Percentiles rank a stretch among this genome's conserved stretches.
These are phyloP conservation scores for Stichopus chloronotus DNA, from an alignment of 35 echinoderm and acorn worm genomes.

Conservation along the genomic window DNA sequence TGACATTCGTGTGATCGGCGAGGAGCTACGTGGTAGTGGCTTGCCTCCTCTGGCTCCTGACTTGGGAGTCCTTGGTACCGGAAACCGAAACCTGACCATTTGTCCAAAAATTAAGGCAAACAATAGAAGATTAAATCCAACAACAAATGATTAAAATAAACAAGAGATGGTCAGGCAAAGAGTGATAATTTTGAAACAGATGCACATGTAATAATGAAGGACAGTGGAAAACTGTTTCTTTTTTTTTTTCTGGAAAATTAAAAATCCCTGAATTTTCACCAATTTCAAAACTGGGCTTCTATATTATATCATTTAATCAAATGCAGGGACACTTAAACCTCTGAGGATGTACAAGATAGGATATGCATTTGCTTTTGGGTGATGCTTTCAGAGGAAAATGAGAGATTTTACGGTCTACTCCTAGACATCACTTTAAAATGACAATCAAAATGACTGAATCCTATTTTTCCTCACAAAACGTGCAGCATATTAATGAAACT, in stretches of 20 bases:
- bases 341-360: too few relatives aligned
- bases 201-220: neutral
- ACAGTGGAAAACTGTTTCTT: neutral
- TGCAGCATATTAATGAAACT: too few relatives aligned
- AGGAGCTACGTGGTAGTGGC: conserved; percentile 24
- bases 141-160: neutral
- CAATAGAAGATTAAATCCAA: neutral
- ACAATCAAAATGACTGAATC: too few relatives aligned
- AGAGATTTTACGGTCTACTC: too few relatives aligned
- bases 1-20: conserved; percentile 5
- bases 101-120: neutral
- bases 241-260: neutral
- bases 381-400: too few relatives aligned
- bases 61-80: conserved; percentile 10
- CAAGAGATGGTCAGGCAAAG: neutral
- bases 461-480: too few relatives aligned
- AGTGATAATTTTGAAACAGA: neutral
- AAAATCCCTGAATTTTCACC: neutral
- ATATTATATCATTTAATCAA: too few relatives aligned
- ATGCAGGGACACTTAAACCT: too few relatives aligned
- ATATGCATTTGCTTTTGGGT: too few relatives aligned
- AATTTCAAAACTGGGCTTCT: neutral
- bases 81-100: conserved; percentile 4
- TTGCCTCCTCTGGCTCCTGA: neutral
- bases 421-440: too few relatives aligned